Evolutionary conservation across 2,888 invertebrate genomes (phyloP).

Genomic region (Hyppa rectilinea): DNA sequence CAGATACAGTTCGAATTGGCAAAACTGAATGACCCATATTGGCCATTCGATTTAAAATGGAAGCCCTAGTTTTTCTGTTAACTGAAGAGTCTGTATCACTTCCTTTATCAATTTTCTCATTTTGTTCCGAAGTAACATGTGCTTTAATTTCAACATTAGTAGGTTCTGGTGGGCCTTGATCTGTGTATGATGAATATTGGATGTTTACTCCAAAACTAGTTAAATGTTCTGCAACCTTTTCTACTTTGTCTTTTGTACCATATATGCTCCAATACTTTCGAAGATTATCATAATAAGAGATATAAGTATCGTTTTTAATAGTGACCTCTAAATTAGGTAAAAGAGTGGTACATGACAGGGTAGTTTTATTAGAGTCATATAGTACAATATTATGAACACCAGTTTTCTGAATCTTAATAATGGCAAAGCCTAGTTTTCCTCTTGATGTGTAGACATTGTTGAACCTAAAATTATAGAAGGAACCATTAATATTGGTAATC

Average conservation of each 20-base stretch:
- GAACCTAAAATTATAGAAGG: conserved; percentile 69
- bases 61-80: conserved; percentile 81
- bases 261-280: conserved; percentile 84
- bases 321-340: conserved; percentile 75
- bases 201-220: conserved; percentile 73
- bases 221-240: conserved; percentile 75
- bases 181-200: conserved; percentile 64
- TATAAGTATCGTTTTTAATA: conserved; percentile 77
- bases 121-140: conserved; percentile 17
- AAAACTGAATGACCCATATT: conserved; percentile 86
- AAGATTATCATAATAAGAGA: conserved; percentile 83
- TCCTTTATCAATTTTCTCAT: conserved; percentile 68
- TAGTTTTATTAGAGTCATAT: conserved; percentile 83
- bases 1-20: conserved; percentile 70
- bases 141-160: conserved; percentile 43
- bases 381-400: conserved; percentile 78
- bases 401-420: conserved; percentile 78
- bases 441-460: conserved; percentile 77
- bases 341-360: conserved; percentile 78
- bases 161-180: conserved; percentile 67
- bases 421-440: conserved; percentile 86
- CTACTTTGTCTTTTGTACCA: conserved; percentile 76
- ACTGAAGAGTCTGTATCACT: conserved; percentile 84
- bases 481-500: no score
- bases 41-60: conserved; percentile 85